A percentile compares a stretch with the other conserved stretches of the same genome.
phyloP scores from a whole-genome alignment of 2,888 invertebrate species.

The Drosophila algonquin region DNA sequence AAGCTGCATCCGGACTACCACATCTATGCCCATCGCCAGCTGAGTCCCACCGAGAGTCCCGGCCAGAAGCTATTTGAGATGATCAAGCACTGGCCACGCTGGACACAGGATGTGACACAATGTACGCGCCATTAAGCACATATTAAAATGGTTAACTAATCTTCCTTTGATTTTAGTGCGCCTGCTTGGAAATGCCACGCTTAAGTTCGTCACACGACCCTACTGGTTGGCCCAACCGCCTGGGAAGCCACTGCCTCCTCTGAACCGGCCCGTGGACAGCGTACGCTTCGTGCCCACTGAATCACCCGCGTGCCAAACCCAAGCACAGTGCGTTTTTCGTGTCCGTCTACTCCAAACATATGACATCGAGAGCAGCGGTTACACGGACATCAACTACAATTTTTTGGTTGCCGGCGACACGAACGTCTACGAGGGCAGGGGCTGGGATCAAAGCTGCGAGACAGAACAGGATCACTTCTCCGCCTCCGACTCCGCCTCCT shows the following conservation, averaged over 20 bases:
- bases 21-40: slow-evolving; percentile 88
- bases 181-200: slow-evolving; percentile 58
- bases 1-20: slow-evolving; percentile 88
- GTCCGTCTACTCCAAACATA: slow-evolving; percentile 87
- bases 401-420: slow-evolving; percentile 92
- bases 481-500: slow-evolving; percentile 61
- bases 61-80: slow-evolving; percentile 87
- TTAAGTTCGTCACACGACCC: slow-evolving; percentile 54
- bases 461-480: slow-evolving; percentile 60
- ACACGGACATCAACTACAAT: slow-evolving; percentile 90
- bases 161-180: slow-evolving; percentile 44
- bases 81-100: slow-evolving; percentile 89
- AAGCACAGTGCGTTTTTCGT: slow-evolving; percentile 85
- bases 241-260: slow-evolving; percentile 6
- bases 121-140: slow-evolving; percentile 33
- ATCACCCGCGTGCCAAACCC: slow-evolving; percentile 45
- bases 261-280: slow-evolving; percentile 43
- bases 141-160: neutral
- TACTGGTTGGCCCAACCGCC: slow-evolving; percentile 68
- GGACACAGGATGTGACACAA: slow-evolving; percentile 64
- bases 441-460: slow-evolving; percentile 88
- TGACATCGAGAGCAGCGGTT: slow-evolving; percentile 87
- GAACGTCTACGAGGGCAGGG: slow-evolving; percentile 88
- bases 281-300: slow-evolving; percentile 53
- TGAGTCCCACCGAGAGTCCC: slow-evolving; percentile 88